A percentile compares a stretch with the other conserved stretches of the same genome.
Conservation (phyloP, 2,888 invertebrate species). For the Hypolimnas misippus region DNA sequence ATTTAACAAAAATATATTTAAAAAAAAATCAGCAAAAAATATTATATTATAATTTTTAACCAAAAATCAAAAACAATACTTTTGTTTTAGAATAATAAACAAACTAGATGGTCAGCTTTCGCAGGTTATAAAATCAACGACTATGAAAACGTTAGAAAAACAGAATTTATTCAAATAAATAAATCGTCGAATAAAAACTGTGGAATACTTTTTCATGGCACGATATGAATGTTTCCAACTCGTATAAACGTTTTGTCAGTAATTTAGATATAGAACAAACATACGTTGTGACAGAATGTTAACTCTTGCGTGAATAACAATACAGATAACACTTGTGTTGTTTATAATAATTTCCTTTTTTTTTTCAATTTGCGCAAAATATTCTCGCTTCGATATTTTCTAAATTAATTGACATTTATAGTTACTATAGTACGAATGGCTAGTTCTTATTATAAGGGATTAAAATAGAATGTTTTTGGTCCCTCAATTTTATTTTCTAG, state of each 20-base stretch:
- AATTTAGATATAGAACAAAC: slow-evolving; percentile 11
- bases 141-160: slow-evolving; percentile 1
- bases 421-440: no score
- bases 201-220: slow-evolving; percentile 4
- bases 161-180: slow-evolving; percentile 10
- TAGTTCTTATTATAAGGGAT: no score
- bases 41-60: not conserved
- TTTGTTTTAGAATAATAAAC: not conserved
- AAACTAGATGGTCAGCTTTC: not conserved
- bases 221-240: slow-evolving; percentile 1
- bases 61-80: not conserved
- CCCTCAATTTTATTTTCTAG: no score
- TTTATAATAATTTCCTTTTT: not conserved
- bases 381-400: no score
- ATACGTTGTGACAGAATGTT: slow-evolving; percentile 5
- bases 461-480: no score
- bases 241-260: slow-evolving; percentile 5
- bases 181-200: slow-evolving; percentile 3
- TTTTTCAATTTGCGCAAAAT: no score
- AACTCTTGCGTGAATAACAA: slow-evolving; percentile 4
- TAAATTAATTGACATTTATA: no score
- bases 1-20: no score
- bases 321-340: not conserved
- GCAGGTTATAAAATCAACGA: slow-evolving; percentile 9
- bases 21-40: no score